Evolutionary conservation across 2,113 vertebrate species (phyloP).

Genomic region (Illadopsis cleaveri): DNA sequence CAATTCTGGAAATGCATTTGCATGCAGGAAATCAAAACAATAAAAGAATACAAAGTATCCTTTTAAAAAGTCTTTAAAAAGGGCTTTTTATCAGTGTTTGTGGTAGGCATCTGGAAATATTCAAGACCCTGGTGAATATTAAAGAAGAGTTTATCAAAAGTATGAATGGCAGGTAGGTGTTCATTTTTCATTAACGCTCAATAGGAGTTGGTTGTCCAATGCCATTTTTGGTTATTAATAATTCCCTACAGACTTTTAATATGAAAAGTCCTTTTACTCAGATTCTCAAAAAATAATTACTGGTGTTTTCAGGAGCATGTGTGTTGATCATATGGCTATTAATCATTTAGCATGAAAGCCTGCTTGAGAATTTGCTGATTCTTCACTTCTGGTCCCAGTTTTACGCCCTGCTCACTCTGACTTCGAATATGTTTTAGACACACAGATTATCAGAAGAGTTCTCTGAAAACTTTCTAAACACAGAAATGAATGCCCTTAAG

Average conservation of each 20-base stretch:
- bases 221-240: not conserved
- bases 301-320: not conserved
- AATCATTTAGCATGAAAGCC: constrained; percentile 1
- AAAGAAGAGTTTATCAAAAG: not conserved
- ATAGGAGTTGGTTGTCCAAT: not conserved
- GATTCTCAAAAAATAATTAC: not conserved
- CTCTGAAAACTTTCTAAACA: not conserved
- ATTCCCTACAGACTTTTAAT: not conserved
- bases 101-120: not conserved
- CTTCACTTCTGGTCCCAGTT: not conserved
- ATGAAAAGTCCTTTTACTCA: not conserved
- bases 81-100: not conserved
- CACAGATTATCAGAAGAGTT: not conserved
- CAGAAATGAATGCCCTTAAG: not conserved
- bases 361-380: constrained; percentile 6
- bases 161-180: not conserved
- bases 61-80: not conserved
- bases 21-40: not conserved
- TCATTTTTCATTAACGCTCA: constrained; percentile 10
- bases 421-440: not conserved
- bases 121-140: not conserved
- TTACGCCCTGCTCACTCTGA: not conserved
- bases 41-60: not conserved
- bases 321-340: not conserved
- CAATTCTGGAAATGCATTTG: not conserved